Base-by-base conservation (phyloP, 2,113 vertebrate genomes). In the Oncorhynchus tshawytscha region DNA sequence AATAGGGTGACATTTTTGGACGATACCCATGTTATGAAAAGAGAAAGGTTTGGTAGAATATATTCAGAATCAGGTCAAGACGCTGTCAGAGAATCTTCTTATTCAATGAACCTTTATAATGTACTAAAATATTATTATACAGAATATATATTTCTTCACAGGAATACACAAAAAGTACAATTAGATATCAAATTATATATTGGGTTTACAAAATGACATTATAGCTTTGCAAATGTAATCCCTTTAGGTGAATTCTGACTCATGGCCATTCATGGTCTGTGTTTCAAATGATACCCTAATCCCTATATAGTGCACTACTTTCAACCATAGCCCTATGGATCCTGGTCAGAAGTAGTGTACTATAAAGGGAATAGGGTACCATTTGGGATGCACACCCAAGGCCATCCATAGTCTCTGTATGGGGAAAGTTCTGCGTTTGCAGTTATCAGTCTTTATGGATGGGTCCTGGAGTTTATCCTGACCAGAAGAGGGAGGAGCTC, bases 141-240 rank as follows among this genome's bases (percentile, higher is more conserved):
- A 82, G 57, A 87, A 86, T 77, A 86, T 80, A 78, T 67, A 76
- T 73, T 77, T 90, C 93, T 96, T 96, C 95, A 96, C 95, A 96
- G 95, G 93, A 94, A 95, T 95, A 95, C 95, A 89, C 85, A 83
- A 89, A 87, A 95, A 92, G 77, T 84, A 86, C 88, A 90, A 78
- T 79, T 79, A 77, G 72, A 87, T 85, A 89, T 84, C 82, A 89
- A 87, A 90, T 81, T 75, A 77, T 85, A 81, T 83, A 64, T 70
- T 71, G 76, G 81, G 80, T 86, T 86, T 90, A 88, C 84, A 90
- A 90, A 90, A 89, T 84, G 77, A 78, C 22, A 72, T 85, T 87
- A 88, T 73, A 76, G 77, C 68, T 85, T 83, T 87, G 87, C 87
- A 88, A 85, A 84, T 75, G 76, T 78, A 74, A 75, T 79, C 71